Evolutionary conservation across 2,888 invertebrate species (phyloP).

Genomic region (Xestia sexstrigata): DNA sequence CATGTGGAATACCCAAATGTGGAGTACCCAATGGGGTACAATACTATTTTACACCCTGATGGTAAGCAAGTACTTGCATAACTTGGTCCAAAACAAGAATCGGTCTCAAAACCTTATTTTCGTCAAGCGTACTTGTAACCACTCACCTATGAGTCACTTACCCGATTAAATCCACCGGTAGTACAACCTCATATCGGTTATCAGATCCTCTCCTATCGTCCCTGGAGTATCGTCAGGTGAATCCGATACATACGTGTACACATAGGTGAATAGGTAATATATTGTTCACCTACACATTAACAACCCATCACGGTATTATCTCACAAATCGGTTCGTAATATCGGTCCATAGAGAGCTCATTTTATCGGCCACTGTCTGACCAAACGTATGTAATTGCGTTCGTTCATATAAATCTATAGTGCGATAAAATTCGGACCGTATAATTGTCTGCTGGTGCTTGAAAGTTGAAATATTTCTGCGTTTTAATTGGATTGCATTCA

Average conservation of each 20-base stretch:
- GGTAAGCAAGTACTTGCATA: not conserved
- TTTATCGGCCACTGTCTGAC: slow-evolving; percentile 22
- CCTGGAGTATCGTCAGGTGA: slow-evolving; percentile 14
- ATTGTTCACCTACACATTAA: slow-evolving; percentile 9
- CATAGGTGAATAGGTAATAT: slow-evolving; percentile 4
- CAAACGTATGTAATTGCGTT: slow-evolving; percentile 27
- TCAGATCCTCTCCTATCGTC: not conserved
- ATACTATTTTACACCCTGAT: not conserved
- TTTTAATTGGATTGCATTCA: slow-evolving; percentile 9
- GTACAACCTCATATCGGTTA: slow-evolving; percentile 19
- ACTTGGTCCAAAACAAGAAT: not conserved
- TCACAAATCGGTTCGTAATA: slow-evolving; percentile 26
- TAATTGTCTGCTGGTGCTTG: not conserved
- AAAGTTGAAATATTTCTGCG: not conserved
- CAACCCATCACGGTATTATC: slow-evolving; percentile 37
- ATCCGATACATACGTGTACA: not conserved
- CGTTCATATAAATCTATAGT: slow-evolving; percentile 23
- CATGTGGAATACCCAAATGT: no score
- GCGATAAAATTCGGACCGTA: not conserved
- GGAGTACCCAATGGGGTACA: no score
- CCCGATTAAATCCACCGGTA: slow-evolving; percentile 11
- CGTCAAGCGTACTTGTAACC: not conserved
- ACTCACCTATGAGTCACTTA: slow-evolving; percentile 11
- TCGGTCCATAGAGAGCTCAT: slow-evolving; percentile 25
- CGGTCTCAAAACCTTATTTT: not conserved